A percentile compares a stretch with the other conserved stretches of the same genome.
These are phyloP conservation scores for Myiopsitta monachus DNA, from an alignment of 2,113 vertebrate species.

Conservation along the genomic window DNA sequence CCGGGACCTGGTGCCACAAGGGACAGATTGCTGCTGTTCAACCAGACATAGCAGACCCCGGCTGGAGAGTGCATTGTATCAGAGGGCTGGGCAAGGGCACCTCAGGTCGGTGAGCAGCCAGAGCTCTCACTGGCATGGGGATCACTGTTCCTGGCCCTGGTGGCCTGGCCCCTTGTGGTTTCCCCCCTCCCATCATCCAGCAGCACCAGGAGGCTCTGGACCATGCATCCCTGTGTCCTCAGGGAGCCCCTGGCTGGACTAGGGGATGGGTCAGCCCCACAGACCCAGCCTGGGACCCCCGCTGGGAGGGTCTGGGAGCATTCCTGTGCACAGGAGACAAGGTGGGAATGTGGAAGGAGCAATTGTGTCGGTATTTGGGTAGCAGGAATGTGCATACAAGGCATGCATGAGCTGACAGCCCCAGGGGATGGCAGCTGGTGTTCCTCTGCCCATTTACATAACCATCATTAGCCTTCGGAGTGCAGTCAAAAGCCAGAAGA, in stretches of 20 bases:
- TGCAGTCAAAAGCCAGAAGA: background rate
- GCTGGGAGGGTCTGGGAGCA: background rate
- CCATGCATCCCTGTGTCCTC: accelerated
- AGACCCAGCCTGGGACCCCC: background rate
- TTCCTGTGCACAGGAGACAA: background rate
- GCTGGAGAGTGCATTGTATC: background rate
- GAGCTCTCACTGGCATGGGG: background rate
- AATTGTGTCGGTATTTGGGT: background rate
- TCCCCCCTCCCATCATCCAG: background rate
- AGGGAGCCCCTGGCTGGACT: background rate
- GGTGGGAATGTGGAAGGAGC: background rate
- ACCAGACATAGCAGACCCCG: accelerated
- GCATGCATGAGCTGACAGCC: constrained; percentile 42
- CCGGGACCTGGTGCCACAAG: background rate
- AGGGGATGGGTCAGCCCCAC: background rate
- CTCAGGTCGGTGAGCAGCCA: background rate
- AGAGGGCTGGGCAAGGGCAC: background rate
- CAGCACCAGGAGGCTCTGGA: background rate
- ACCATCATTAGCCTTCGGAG: background rate
- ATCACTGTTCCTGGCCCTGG: background rate
- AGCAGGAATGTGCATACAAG: constrained; percentile 47
- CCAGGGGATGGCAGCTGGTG: constrained; percentile 33
- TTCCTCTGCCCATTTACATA: background rate
- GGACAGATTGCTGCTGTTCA: background rate
- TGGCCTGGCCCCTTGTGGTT: background rate